Base-by-base conservation (phyloP, 2,797 vertebrate genomes). In the Thalassophryne amazonica region DNA sequence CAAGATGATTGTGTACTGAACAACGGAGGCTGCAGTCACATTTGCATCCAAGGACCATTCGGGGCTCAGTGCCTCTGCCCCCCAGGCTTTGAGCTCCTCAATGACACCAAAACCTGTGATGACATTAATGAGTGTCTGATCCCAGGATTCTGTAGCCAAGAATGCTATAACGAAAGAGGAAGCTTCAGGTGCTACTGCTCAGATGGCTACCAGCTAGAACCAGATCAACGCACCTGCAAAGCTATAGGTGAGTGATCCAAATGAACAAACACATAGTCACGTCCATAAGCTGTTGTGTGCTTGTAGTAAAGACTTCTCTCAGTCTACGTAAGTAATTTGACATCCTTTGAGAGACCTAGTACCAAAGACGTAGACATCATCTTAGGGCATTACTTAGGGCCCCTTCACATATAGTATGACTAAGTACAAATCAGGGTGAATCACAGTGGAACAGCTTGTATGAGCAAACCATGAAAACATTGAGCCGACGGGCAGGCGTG, bases 71-170 rank as follows among this genome's bases (percentile, higher is more conserved):
- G 89, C 73, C 78, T 69, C 5, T 91, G 89, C 70, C 59, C 57
- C 3, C 15, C 77, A 24, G 89, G 90, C 48, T 88, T 65, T 55
- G 80, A 89, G 51, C 83, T 90, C 36, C 76, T 91, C 33, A 87
- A 90, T 3, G 81, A 89, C 72, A 80, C 85, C 21, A 90, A 91
- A 68, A 91, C 83, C 23, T 91, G 90, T 3, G 83, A 85, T 0
- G 89, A 91, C 69, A 85, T 91, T 33, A 13, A 91, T 4, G 89
- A 91, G 68, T 91, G 90, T 61, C 66, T 85, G 49, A 88, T 89
- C 31, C 87, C 87, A 0, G 88, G 86, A 12, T 89, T 86, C 69
- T 91, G 90, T 42, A 89, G 89, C 76, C 89, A 91, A 70, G 48
- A 81, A 33, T 91, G 90, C 63, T 87, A 58, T 69, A 91, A 91